Evolutionary conservation across 2,113 vertebrate species (phyloP).

Genomic region (Limnothrissa miodon): DNA sequence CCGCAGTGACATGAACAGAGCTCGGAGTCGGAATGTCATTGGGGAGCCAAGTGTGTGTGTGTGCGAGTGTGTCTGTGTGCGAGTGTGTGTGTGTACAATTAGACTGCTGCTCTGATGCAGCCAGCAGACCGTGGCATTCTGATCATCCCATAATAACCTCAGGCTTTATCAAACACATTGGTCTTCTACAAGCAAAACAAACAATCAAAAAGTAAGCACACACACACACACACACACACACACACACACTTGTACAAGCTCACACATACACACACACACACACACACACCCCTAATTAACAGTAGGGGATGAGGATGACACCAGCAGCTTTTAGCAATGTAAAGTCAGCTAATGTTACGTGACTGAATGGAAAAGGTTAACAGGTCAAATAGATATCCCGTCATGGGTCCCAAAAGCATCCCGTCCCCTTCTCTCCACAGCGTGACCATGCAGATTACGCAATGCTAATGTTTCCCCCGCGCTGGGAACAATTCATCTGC

Average conservation of each 20-base stretch:
- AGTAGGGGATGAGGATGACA: too few species aligned
- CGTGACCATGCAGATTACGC: background rate
- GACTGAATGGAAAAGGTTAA: background rate
- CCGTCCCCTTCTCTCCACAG: too few species aligned
- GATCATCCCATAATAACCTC: background rate
- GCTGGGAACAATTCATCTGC: background rate
- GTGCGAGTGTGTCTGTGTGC: too few species aligned
- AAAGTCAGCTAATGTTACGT: background rate
- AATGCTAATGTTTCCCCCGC: background rate
- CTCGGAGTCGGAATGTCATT: background rate
- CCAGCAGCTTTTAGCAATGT: too few species aligned
- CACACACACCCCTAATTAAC: too few species aligned
- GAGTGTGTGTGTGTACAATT: background rate
- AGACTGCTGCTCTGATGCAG: background rate
- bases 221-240: background rate
- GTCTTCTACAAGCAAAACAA: background rate
- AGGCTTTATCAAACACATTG: background rate
- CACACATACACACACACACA: background rate
- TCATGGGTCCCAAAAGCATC: background rate
- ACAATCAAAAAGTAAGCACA: background rate
- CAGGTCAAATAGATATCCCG: background rate
- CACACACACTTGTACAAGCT: background rate
- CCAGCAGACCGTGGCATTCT: background rate
- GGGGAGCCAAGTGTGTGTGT: background rate
- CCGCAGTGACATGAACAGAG: background rate